Evolutionary conservation across 1,140 invertebrate genomes (phyloP).

Genomic region (Cydia amplana): DNA sequence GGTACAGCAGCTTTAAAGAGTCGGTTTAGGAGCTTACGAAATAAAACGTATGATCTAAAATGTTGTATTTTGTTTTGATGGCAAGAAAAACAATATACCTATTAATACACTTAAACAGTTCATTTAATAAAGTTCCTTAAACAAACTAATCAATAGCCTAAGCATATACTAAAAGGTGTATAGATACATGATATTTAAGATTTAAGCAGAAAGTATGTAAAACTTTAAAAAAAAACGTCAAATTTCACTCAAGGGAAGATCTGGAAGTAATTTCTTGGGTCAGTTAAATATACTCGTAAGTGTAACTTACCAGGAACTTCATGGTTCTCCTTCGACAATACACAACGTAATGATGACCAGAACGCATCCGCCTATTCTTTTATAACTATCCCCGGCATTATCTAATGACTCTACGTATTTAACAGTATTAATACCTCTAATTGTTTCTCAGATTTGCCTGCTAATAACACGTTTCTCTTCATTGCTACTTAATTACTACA

Average conservation of each 20-base stretch:
- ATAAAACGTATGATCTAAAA: neutral
- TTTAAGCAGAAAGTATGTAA: no score
- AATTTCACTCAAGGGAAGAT: no score
- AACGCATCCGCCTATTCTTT: neutral
- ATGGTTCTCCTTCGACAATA: neutral
- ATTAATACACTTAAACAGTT: neutral
- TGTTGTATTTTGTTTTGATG: neutral
- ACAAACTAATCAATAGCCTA: neutral
- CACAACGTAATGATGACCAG: neutral
- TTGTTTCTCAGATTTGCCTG: constrained; percentile 14
- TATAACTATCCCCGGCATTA: constrained; percentile 4
- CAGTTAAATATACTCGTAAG: neutral
- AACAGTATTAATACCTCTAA: constrained; percentile 18
- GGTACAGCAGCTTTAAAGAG: neutral
- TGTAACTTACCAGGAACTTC: constrained; percentile 13
- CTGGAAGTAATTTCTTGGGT: neutral
- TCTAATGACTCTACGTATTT: constrained; percentile 2
- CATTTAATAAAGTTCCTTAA: neutral
- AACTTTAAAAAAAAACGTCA: neutral
- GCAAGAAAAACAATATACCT: neutral
- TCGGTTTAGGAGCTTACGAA: no score
- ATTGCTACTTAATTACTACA: neutral
- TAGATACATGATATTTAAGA: neutral
- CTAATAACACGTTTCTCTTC: neutral
- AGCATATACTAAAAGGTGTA: neutral